Conservation (phyloP, 2,797 vertebrate species). For the Chelmon rostratus region DNA sequence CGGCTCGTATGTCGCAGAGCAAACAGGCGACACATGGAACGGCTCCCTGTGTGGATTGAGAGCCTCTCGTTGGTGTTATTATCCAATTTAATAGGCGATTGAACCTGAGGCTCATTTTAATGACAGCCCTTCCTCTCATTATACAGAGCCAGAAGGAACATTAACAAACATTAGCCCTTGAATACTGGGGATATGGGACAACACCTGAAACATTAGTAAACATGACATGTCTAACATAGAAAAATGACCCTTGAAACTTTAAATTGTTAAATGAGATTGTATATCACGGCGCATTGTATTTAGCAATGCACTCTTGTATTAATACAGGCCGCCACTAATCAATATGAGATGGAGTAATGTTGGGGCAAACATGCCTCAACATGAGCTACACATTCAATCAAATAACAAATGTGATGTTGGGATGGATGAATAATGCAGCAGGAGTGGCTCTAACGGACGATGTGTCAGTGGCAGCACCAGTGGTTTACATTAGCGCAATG, state of each 20-base stretch:
- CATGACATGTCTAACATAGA: slow-evolving; percentile 48
- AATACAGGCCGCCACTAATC: slow-evolving; percentile 33
- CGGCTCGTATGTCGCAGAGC: slow-evolving; percentile 14
- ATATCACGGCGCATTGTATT: slow-evolving; percentile 25
- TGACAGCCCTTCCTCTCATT: slow-evolving; percentile 64
- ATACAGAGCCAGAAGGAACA: slow-evolving; percentile 51
- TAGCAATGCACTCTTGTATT: slow-evolving; percentile 16
- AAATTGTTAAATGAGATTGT: slow-evolving; percentile 40
- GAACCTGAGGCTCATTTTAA: slow-evolving; percentile 63
- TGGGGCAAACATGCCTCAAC: slow-evolving; percentile 30
- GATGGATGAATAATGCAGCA: slow-evolving; percentile 39
- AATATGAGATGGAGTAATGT: slow-evolving; percentile 44
- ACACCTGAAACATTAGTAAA: slow-evolving; percentile 68
- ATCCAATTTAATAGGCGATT: slow-evolving; percentile 76
- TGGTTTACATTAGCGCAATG: slow-evolving; percentile 53
- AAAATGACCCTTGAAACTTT: slow-evolving; percentile 58
- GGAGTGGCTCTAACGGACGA: slow-evolving; percentile 15
- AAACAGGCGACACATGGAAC: slow-evolving; percentile 35
- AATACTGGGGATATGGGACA: slow-evolving; percentile 48
- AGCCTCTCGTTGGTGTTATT: slow-evolving; percentile 64
- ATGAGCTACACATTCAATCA: slow-evolving; percentile 49
- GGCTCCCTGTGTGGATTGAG: slow-evolving; percentile 32
- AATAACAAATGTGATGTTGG: slow-evolving; percentile 30
- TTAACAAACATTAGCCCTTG: slow-evolving; percentile 67
- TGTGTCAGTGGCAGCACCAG: no score